Base-by-base conservation (phyloP, 35 echinoderm and acorn worm genomes). In the Chiridota heheva region DNA sequence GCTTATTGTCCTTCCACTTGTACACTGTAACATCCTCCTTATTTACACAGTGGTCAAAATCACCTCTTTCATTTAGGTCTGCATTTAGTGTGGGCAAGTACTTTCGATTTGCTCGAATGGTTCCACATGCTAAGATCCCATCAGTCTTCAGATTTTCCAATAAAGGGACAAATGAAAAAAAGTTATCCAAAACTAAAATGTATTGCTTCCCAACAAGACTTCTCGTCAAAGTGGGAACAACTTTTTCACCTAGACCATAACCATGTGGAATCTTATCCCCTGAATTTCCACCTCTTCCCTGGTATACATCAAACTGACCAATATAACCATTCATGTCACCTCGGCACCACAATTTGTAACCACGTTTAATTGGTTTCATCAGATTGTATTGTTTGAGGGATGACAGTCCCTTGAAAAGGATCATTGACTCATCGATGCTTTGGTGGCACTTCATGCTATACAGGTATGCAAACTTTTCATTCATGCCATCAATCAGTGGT, bases 391-490 rank as follows among this genome's bases (percentile, higher is more conserved):
- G 72, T 55, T 76, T 56, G 42, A 76, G 72, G 4, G 42, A 25
- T 10, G 72, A 76, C 30, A 40, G 12, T 59, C 72, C 72, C 31
- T 76, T 76, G 45, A 76, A 55, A 40, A 58, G 16, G 45, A 76
- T 76, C 45, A 32, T 76, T 18, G 20, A 8, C 72, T 76, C 72
- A 55, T 76, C 72, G 30, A 76, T 76, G 72, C 72, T 76, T 41
- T 76, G 72, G 20, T 32, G 44, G 16, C 31, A 12, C 4, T 31
- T 45, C 45, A 53, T 17, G 17, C 53, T 7, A 41, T 76, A 76
- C 6, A 76, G 45, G 30, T 48, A 53, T 5, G 72, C 72, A 76
- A 76, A 76, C 4, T 41, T 13, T 33, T 76, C 45, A 76, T 76
- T 76, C 15, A 56, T 16, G 8, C 40, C 72, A 76, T 53, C n/a